Conservation (phyloP, 23 tunicate species). For the Diplosoma virens region DNA sequence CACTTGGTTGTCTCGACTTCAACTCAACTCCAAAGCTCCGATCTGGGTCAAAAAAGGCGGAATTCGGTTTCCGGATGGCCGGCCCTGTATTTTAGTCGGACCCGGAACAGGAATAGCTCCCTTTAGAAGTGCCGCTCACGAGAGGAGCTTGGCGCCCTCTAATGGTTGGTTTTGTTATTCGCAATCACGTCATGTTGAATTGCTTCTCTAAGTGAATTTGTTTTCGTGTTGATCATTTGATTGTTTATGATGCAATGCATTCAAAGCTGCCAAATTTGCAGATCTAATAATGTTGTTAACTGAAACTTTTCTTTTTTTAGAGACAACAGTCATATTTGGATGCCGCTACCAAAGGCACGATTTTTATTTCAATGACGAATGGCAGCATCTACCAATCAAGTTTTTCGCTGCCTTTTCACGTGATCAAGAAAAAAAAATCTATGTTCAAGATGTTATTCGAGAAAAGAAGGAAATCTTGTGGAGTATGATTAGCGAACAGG, state of each 20-base stretch:
- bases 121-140: conserved; percentile 84
- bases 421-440: conserved; percentile 80
- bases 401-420: conserved; percentile 82
- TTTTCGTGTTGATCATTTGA: too few relatives aligned
- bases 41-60: conserved; percentile 78
- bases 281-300: too few relatives aligned
- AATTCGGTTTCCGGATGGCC: conserved; percentile 13
- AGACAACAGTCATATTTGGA: conserved; percentile 68
- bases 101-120: conserved; percentile 99
- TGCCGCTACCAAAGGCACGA: conserved; percentile 64
- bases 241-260: neutral
- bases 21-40: conserved; percentile 39
- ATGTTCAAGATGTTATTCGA: conserved; percentile 81
- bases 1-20: conserved; percentile 53
- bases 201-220: too few relatives aligned
- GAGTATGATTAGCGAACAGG: conserved; percentile 30
- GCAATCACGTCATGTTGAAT: too few relatives aligned
- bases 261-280: too few relatives aligned
- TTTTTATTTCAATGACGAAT: conserved; percentile 91
- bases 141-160: conserved; percentile 7
- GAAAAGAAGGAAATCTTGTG: conserved; percentile 47
- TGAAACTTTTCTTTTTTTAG: conserved; percentile 36
- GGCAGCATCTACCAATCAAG: conserved; percentile 49
- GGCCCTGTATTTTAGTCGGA: conserved; percentile 76
- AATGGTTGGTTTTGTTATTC: conserved; percentile 1